Conservation (phyloP, 2,113 vertebrate species). For the Pao palembangensis region DNA sequence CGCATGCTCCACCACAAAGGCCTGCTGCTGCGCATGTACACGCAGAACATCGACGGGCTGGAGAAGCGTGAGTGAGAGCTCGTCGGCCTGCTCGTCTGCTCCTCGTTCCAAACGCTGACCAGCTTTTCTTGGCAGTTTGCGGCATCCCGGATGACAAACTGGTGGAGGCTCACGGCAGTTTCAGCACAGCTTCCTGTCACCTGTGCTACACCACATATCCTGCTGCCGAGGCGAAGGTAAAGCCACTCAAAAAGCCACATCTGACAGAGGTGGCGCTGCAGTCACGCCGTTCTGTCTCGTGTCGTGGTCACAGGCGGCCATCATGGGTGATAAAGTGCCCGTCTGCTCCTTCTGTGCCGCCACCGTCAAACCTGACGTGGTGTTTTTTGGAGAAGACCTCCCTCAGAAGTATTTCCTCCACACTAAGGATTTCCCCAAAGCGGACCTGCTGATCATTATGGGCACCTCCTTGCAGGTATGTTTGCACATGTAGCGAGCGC, state of each 20-base stretch:
- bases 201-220: slow-evolving; percentile 77
- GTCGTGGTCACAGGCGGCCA: slow-evolving; percentile 46
- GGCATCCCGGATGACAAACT: slow-evolving; percentile 78
- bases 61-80: slow-evolving; percentile 69
- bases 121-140: slow-evolving; percentile 57
- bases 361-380: slow-evolving; percentile 78
- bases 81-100: too few relatives aligned
- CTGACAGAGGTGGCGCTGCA: neutral
- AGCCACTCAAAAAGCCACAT: neutral
- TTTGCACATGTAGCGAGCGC: too few relatives aligned
- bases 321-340: slow-evolving; percentile 71
- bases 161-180: slow-evolving; percentile 79
- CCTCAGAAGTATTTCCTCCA: slow-evolving; percentile 76
- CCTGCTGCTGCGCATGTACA: slow-evolving; percentile 78
- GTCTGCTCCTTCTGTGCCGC: slow-evolving; percentile 73
- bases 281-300: neutral
- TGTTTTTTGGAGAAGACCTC: slow-evolving; percentile 80
- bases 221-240: slow-evolving; percentile 75
- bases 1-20: slow-evolving; percentile 77
- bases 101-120: too few relatives aligned
- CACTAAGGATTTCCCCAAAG: slow-evolving; percentile 74
- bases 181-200: slow-evolving; percentile 77
- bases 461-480: slow-evolving; percentile 77
- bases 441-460: slow-evolving; percentile 80
- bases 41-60: slow-evolving; percentile 82